Conservation (phyloP, 92 coral and sea anemone genomes). For the Montipora capitata region DNA sequence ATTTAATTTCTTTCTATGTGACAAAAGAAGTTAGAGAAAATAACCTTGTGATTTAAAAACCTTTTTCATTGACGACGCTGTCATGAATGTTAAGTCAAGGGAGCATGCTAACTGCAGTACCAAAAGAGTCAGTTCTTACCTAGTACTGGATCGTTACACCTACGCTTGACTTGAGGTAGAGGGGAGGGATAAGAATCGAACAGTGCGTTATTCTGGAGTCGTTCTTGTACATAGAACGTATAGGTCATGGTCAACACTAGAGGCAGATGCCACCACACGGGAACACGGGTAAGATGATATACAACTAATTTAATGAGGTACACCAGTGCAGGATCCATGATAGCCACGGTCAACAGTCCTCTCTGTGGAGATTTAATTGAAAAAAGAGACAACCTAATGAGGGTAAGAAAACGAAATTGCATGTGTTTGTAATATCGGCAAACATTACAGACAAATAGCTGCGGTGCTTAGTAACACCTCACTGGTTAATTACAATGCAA, state of each 20-base stretch:
- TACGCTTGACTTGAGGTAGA: conserved; percentile 52
- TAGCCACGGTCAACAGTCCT: neutral
- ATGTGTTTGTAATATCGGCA: too few species aligned
- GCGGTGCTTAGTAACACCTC: too few species aligned
- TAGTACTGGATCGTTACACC: conserved; percentile 85
- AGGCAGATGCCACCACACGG: conserved; percentile 89
- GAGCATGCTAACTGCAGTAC: too few species aligned
- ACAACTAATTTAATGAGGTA: conserved; percentile 18
- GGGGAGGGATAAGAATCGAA: conserved; percentile 84
- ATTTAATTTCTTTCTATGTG: too few species aligned
- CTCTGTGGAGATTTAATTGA: neutral
- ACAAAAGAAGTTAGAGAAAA: too few species aligned
- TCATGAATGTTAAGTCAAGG: too few species aligned
- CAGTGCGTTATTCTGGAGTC: conserved; percentile 60
- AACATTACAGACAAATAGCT: too few species aligned
- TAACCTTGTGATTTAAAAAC: too few species aligned
- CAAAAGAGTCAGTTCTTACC: conserved; percentile 50
- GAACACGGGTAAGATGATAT: conserved; percentile 15
- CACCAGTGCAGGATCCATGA: conserved; percentile 75
- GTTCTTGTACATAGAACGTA: conserved; percentile 72
- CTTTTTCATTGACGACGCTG: too few species aligned
- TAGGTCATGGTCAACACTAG: conserved; percentile 79
- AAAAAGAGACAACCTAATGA: neutral
- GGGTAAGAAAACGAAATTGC: neutral
- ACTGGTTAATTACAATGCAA: too few species aligned